A percentile compares a stretch with the other conserved stretches of the same genome.
Conservation (phyloP, 2,797 vertebrate species). For the Neomorphus geoffroyi region DNA sequence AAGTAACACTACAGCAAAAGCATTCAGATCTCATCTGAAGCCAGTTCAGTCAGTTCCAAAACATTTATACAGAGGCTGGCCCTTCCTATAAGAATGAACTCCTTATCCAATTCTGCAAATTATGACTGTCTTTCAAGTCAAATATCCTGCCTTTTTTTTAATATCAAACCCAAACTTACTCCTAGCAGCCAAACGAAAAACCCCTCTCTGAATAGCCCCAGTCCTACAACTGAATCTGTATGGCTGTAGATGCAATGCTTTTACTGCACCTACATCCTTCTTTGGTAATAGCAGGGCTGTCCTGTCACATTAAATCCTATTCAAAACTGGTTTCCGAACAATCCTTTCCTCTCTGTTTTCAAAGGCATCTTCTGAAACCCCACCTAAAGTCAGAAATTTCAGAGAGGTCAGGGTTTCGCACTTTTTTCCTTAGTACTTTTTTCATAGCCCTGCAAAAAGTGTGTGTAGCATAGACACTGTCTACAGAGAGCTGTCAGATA, state of each 20-base stretch:
- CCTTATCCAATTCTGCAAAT: neutral
- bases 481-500: neutral
- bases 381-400: neutral
- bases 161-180: neutral
- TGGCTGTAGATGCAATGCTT: neutral
- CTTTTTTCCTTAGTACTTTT: neutral
- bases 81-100: neutral
- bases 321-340: neutral
- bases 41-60: neutral
- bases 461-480: neutral
- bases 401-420: neutral
- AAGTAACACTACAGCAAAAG: neutral
- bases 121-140: neutral
- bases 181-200: neutral
- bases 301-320: rapidly evolving
- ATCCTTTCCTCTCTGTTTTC: neutral
- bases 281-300: neutral
- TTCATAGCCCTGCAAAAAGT: neutral
- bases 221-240: neutral
- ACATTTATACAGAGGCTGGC: neutral
- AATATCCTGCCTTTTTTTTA: neutral
- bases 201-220: neutral
- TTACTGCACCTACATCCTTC: neutral
- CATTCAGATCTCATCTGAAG: neutral
- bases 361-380: neutral